Evolutionary conservation across 1,140 invertebrate species (phyloP).

Genomic region (Octopus bimaculoides): DNA sequence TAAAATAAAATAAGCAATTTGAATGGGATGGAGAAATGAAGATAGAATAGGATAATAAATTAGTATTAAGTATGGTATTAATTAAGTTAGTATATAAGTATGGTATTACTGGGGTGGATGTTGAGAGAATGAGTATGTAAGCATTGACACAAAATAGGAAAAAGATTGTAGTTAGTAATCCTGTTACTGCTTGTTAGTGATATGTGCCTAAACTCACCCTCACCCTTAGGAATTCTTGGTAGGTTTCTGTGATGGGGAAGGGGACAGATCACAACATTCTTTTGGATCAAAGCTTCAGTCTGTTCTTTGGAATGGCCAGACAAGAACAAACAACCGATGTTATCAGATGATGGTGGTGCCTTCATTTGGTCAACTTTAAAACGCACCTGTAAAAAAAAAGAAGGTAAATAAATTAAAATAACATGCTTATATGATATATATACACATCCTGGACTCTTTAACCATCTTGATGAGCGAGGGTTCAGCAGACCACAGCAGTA

Average conservation of each 20-base stretch:
- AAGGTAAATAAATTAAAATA: background rate
- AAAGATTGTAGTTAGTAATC: background rate
- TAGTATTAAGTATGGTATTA: too few relatives aligned
- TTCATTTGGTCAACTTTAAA: slow-evolving; percentile 40
- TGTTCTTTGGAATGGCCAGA: slow-evolving; percentile 33
- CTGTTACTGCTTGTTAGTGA: background rate
- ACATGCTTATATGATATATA: too few relatives aligned
- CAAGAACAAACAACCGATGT: slow-evolving; percentile 33
- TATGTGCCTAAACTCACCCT: slow-evolving; percentile 39
- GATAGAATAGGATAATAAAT: too few relatives aligned
- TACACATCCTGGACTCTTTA: too few relatives aligned
- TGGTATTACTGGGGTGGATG: too few relatives aligned
- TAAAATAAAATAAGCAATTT: too few relatives aligned
- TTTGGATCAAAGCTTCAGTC: slow-evolving; percentile 34
- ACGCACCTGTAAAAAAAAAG: slow-evolving; percentile 29
- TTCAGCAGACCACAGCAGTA: too few relatives aligned
- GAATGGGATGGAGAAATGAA: too few relatives aligned
- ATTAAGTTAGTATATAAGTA: too few relatives aligned
- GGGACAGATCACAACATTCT: slow-evolving; percentile 36
- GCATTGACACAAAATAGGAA: background rate
- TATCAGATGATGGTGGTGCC: slow-evolving; percentile 18
- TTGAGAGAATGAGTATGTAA: too few relatives aligned
- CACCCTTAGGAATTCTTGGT: slow-evolving; percentile 37
- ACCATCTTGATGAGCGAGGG: too few relatives aligned
- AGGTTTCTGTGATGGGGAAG: slow-evolving; percentile 32